Conservation (phyloP, 2,113 vertebrate species). For the Euleptes europaea region DNA sequence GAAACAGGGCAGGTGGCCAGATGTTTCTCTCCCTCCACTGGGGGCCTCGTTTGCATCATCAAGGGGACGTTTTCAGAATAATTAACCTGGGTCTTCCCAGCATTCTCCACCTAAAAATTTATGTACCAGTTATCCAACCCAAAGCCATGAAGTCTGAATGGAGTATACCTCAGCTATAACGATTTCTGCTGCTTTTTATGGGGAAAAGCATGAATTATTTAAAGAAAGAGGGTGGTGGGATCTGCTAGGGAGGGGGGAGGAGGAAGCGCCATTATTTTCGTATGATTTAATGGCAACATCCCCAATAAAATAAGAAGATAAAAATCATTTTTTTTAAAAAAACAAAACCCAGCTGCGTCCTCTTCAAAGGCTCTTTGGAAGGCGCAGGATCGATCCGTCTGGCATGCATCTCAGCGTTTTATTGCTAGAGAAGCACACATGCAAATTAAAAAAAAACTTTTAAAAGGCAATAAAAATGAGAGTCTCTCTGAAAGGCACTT, state of each 20-base stretch:
- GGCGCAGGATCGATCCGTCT: conserved; percentile 37
- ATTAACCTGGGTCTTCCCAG: background rate
- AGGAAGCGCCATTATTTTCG: conserved; percentile 65
- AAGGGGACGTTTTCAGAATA: background rate
- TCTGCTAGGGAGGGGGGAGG: background rate
- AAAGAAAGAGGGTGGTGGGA: background rate
- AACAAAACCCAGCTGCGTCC: conserved; percentile 17
- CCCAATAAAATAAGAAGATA: conserved; percentile 62
- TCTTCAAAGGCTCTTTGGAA: conserved; percentile 7
- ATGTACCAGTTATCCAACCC: conserved; percentile 7
- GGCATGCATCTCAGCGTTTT: conserved; percentile 34
- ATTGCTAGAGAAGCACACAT: conserved; percentile 11
- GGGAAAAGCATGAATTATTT: conserved; percentile 78
- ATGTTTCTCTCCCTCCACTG: too few relatives aligned
- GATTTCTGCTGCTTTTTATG: conserved; percentile 54
- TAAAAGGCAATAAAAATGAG: background rate
- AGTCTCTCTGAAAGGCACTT: background rate
- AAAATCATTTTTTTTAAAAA: conserved; percentile 25
- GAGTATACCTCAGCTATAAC: background rate
- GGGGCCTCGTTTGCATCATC: rapidly evolving
- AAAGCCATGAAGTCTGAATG: background rate
- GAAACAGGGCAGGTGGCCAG: background rate
- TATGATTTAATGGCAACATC: conserved; percentile 74
- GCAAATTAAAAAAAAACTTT: background rate
- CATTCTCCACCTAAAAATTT: background rate